Percentiles rank a stretch among this genome's conserved stretches.
Conservation (phyloP, 2,888 invertebrate genomes). For the Euproctis similis region DNA sequence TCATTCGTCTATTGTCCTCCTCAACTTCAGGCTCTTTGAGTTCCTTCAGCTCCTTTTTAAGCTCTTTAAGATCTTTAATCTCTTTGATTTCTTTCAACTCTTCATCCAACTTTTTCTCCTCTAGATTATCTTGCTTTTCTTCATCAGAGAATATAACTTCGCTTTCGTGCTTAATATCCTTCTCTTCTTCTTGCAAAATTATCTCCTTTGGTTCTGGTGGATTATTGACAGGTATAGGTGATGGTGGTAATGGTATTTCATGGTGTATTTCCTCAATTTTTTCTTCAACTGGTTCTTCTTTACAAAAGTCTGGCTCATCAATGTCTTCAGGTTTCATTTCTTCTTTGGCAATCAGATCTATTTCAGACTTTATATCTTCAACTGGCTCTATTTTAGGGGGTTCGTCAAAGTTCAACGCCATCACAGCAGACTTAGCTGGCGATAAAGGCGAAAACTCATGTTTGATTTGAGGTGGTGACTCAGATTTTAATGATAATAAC, state of each 20-base stretch:
- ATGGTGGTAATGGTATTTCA: constrained; percentile 16
- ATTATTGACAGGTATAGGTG: constrained; percentile 7
- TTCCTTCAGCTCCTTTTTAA: constrained; percentile 13
- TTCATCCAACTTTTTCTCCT: constrained; percentile 24
- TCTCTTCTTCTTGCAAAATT: constrained; percentile 6
- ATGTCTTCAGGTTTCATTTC: constrained; percentile 59
- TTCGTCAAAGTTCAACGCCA: constrained; percentile 48
- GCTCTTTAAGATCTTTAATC: constrained; percentile 28
- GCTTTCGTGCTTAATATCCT: constrained; percentile 31
- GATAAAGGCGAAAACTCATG: constrained; percentile 54
- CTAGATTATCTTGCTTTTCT: constrained; percentile 26
- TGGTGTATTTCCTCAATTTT: constrained; percentile 26
- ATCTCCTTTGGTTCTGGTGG: constrained; percentile 7
- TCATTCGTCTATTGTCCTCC: constrained; percentile 43
- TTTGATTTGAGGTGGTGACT: constrained; percentile 49
- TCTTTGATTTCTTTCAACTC: constrained; percentile 14
- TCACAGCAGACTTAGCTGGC: constrained; percentile 40
- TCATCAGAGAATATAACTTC: constrained; percentile 35
- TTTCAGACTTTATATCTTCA: constrained; percentile 46
- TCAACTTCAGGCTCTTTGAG: constrained; percentile 32
- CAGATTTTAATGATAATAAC: constrained; percentile 37
- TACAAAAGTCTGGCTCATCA: constrained; percentile 55
- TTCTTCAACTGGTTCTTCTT: constrained; percentile 37
- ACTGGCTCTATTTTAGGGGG: constrained; percentile 42
- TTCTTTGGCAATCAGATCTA: constrained; percentile 62